phyloP scores from a whole-genome alignment of 1,140 invertebrate species.

The Brachionus manjavacas region DNA sequence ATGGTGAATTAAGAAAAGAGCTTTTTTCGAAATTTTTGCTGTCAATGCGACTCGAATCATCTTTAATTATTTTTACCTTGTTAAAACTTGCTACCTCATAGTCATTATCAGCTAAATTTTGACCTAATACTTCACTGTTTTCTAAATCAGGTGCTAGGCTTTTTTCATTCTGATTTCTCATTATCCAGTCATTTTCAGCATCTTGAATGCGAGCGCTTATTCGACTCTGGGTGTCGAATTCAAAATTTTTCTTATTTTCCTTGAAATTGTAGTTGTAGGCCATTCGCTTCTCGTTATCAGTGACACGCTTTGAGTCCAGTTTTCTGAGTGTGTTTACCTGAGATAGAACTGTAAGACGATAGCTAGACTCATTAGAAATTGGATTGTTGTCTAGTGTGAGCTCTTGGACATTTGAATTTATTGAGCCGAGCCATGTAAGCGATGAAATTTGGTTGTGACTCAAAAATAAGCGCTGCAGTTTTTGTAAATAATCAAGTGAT shows the following conservation, averaged over 20 bases:
- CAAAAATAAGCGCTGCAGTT: slow-evolving; percentile 73
- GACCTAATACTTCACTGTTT: not conserved
- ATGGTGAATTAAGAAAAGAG: not conserved
- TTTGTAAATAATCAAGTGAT: slow-evolving; percentile 73
- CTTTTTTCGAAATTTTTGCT: not conserved
- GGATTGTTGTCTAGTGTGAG: slow-evolving; percentile 49
- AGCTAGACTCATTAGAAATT: slow-evolving; percentile 46
- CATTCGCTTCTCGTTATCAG: slow-evolving; percentile 18
- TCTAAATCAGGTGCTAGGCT: not conserved
- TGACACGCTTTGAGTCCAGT: slow-evolving; percentile 45
- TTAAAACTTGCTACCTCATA: not conserved
- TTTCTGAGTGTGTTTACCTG: slow-evolving; percentile 46
- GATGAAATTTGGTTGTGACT: slow-evolving; percentile 75
- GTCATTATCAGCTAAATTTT: not conserved
- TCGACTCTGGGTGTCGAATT: slow-evolving; percentile 55
- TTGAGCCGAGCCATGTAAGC: slow-evolving; percentile 43
- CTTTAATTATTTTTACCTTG: not conserved
- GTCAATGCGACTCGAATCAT: not conserved
- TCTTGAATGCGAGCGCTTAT: slow-evolving; percentile 60
- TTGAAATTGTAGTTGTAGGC: not conserved
- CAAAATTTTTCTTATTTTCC: not conserved
- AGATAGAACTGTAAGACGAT: slow-evolving; percentile 46
- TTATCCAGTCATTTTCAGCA: slow-evolving; percentile 64
- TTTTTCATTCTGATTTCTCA: slow-evolving; percentile 19
- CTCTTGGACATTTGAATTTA: slow-evolving; percentile 46